Conservation (phyloP, 2,888 invertebrate genomes). For the Beris morrisii region DNA sequence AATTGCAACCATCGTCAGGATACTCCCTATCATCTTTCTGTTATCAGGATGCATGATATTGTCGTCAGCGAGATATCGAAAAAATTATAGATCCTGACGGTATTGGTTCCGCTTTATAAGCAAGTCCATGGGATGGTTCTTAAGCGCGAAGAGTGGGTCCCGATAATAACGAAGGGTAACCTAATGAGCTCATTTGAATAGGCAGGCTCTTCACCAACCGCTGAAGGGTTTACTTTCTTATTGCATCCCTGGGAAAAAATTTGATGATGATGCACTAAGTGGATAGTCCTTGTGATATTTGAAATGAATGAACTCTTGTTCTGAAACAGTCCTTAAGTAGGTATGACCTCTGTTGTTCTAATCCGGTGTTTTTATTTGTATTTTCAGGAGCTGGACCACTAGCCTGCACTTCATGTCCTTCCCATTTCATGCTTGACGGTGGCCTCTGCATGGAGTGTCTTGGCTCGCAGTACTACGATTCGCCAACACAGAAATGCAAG, state of each 20-base stretch:
- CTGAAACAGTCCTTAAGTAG: background rate
- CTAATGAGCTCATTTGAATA: constrained; percentile 24
- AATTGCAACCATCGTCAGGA: too few relatives aligned
- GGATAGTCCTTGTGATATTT: constrained; percentile 7
- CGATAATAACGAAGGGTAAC: background rate
- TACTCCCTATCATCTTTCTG: too few relatives aligned
- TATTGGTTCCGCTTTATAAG: background rate
- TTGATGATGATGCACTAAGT: constrained; percentile 9
- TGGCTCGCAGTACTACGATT: constrained; percentile 72
- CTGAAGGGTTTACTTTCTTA: constrained; percentile 9
- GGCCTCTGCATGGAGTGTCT: constrained; percentile 77
- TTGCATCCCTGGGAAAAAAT: background rate
- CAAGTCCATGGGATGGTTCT: background rate
- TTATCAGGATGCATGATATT: background rate
- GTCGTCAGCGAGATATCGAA: background rate
- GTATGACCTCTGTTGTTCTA: too few relatives aligned
- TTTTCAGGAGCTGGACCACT: constrained; percentile 69
- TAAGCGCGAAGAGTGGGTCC: constrained; percentile 2
- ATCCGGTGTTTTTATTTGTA: background rate
- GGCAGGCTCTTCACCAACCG: constrained; percentile 21
- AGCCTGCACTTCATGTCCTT: constrained; percentile 72
- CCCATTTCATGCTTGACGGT: constrained; percentile 72
- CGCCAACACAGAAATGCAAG: constrained; percentile 67
- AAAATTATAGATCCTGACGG: constrained; percentile 7
- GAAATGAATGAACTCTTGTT: background rate